Conservation (phyloP, 2,113 vertebrate species). For the Holacanthus passer region DNA sequence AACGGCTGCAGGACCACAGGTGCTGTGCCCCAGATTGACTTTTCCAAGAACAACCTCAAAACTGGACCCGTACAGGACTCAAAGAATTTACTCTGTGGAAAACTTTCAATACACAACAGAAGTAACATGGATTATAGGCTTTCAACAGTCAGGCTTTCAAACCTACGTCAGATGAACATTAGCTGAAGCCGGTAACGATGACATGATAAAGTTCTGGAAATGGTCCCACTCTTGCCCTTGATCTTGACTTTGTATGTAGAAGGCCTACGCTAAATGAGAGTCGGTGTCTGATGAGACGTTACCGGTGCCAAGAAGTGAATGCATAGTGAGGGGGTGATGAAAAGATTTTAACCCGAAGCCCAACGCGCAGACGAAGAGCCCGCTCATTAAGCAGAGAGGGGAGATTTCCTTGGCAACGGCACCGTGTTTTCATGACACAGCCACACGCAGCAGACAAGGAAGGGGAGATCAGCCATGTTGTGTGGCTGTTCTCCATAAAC, state of each 20-base stretch:
- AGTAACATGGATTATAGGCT: not conserved
- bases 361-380: constrained; percentile 50
- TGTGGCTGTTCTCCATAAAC: constrained; percentile 62
- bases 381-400: constrained; percentile 46
- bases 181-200: not conserved
- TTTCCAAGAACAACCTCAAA: too few relatives aligned
- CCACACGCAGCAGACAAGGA: constrained; percentile 17
- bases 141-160: not conserved
- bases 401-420: constrained; percentile 62
- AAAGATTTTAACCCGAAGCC: constrained; percentile 67
- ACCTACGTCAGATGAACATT: not conserved
- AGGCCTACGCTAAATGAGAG: constrained; percentile 22
- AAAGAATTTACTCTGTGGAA: not conserved
- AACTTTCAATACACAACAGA: not conserved
- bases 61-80: too few relatives aligned
- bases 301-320: constrained; percentile 43
- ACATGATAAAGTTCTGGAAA: constrained; percentile 15
- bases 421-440: constrained; percentile 55
- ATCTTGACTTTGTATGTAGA: constrained; percentile 28
- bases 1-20: too few relatives aligned
- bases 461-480: constrained; percentile 26
- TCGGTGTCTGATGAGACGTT: constrained; percentile 31
- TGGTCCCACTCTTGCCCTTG: constrained; percentile 13
- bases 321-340: constrained; percentile 63
- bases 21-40: too few relatives aligned